A percentile compares a stretch with the other conserved stretches of the same genome.
Evolutionary conservation across 2,113 vertebrate genomes (phyloP).

Genomic region (Terrapene triunguis): DNA sequence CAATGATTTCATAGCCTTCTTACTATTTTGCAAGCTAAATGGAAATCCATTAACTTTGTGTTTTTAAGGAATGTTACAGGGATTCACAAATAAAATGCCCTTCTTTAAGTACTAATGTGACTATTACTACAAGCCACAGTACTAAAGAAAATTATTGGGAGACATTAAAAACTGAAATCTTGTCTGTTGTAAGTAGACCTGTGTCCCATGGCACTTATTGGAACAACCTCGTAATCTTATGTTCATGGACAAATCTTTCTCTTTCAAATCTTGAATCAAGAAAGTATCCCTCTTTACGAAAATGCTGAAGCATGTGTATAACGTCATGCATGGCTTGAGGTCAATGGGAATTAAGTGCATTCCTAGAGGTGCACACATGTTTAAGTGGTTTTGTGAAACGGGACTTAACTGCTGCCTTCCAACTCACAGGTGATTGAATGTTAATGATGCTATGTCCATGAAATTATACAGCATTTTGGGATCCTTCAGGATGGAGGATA

Average conservation of each 20-base stretch:
- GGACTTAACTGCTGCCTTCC: neutral
- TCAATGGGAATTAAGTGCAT: neutral
- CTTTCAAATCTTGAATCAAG: neutral
- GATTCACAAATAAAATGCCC: neutral
- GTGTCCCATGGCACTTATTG: neutral
- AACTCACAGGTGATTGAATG: neutral
- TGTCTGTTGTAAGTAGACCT: fast-evolving
- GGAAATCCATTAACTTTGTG: neutral
- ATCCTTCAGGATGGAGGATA: neutral
- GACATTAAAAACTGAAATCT: fast-evolving
- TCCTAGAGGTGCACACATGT: neutral
- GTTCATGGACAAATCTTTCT: neutral
- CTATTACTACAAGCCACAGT: fast-evolving
- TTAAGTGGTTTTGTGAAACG: neutral
- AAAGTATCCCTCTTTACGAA: neutral
- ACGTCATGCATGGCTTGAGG: neutral
- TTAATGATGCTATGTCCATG: neutral
- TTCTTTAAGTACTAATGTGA: neutral
- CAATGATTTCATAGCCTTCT: neutral
- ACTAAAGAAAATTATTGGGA: neutral
- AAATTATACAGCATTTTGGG: neutral
- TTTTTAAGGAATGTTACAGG: neutral
- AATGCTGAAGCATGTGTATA: neutral
- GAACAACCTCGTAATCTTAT: neutral
- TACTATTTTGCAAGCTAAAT: neutral